Conservation (phyloP, 2,888 invertebrate genomes). For the Stramonita haemastoma region DNA sequence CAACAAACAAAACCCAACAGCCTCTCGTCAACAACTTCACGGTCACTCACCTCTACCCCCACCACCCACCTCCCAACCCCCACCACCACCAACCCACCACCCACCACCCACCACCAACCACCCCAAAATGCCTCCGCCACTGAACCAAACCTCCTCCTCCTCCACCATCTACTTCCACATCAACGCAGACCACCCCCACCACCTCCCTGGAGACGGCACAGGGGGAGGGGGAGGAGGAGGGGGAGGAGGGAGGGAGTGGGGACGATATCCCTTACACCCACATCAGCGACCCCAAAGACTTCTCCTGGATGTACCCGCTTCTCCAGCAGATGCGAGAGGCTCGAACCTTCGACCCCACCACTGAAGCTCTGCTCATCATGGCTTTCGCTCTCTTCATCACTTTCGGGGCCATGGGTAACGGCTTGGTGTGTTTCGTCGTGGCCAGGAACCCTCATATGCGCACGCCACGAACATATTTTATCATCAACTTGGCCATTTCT, state of each 20-base stretch:
- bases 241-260: not conserved
- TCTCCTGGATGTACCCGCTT: slow-evolving; percentile 40
- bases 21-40: not conserved
- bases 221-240: too few species aligned
- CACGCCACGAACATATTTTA: slow-evolving; percentile 93
- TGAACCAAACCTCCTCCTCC: slow-evolving; percentile 23
- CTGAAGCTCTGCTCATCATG: slow-evolving; percentile 66
- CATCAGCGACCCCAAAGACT: not conserved
- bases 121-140: not conserved
- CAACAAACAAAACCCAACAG: too few species aligned
- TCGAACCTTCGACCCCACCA: slow-evolving; percentile 57
- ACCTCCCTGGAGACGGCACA: not conserved
- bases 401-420: slow-evolving; percentile 90
- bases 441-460: slow-evolving; percentile 92
- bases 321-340: slow-evolving; percentile 40
- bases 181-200: not conserved
- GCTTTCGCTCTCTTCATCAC: slow-evolving; percentile 81
- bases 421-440: slow-evolving; percentile 88
- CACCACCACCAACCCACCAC: too few species aligned
- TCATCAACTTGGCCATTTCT: slow-evolving; percentile 90
- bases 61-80: not conserved
- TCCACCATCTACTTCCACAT: slow-evolving; percentile 27
- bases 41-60: not conserved
- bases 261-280: not conserved
- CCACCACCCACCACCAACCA: not conserved